A percentile compares a stretch with the other conserved stretches of the same genome.
phyloP scores from a whole-genome alignment of 1,140 invertebrate species.

The Tetraneura akinire region DNA sequence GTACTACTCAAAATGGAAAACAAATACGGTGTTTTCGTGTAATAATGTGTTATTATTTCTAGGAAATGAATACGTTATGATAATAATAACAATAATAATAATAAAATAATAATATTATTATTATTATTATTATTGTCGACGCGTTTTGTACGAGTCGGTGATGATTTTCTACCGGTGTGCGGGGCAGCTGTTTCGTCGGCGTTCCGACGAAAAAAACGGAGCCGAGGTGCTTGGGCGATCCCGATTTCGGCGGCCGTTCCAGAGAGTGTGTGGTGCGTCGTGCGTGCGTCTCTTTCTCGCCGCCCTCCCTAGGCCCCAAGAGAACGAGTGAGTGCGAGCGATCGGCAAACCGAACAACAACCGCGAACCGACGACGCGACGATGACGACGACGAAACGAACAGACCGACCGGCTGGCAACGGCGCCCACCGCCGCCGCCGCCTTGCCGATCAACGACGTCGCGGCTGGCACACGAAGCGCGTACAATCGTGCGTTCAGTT shows the following conservation, averaged over 20 bases:
- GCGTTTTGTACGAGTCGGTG: no score
- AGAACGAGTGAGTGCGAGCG: neutral
- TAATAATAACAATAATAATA: no score
- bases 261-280: neutral
- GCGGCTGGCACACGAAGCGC: neutral
- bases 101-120: no score
- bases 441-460: neutral
- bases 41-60: no score
- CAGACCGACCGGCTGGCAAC: constrained; percentile 32
- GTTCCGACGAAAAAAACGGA: no score
- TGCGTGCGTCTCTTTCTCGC: no score
- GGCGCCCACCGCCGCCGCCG: neutral
- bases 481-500: neutral
- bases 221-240: no score
- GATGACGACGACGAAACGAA: neutral
- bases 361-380: neutral
- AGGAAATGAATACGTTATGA: no score
- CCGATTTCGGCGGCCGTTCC: neutral
- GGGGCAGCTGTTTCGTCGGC: neutral
- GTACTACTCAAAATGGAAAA: no score
- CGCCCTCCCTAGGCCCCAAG: no score
- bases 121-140: no score
- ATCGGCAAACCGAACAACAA: neutral
- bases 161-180: neutral
- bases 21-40: no score